Conservation (phyloP, 1,140 invertebrate genomes). For the Scaptomyza montana region DNA sequence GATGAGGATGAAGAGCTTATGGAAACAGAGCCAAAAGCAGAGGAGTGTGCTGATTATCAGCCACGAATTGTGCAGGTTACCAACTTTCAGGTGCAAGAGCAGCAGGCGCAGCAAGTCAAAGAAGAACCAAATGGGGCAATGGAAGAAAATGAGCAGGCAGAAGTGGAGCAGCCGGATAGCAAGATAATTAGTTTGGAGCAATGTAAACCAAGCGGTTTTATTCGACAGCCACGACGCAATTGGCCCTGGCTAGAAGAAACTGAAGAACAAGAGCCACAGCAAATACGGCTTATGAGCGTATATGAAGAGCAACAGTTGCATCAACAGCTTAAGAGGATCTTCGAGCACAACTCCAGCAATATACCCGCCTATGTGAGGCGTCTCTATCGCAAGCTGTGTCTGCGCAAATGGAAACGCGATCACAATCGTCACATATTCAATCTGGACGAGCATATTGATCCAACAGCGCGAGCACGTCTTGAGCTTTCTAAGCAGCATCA, state of each 20-base stretch:
- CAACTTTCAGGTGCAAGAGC: conserved; percentile 66
- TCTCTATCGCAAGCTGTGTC: conserved; percentile 86
- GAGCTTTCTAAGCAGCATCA: conserved; percentile 55
- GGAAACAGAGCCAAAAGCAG: conserved; percentile 16
- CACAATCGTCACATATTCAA: conserved; percentile 86
- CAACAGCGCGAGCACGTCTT: conserved; percentile 27
- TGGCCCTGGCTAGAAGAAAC: conserved; percentile 74
- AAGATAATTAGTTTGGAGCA: conserved; percentile 19
- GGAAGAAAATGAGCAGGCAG: conserved; percentile 38
- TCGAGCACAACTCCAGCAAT: conserved; percentile 34
- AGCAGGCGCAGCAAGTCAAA: conserved; percentile 35
- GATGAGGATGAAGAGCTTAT: conserved; percentile 39
- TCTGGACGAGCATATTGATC: conserved; percentile 84
- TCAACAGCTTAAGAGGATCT: conserved; percentile 81
- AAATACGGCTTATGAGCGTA: conserved; percentile 84
- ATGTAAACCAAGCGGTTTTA: conserved; percentile 75
- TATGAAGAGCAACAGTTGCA: conserved; percentile 86
- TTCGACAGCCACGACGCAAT: conserved; percentile 56
- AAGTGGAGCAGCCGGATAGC: neutral
- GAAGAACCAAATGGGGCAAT: conserved; percentile 42
- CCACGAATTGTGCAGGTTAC: conserved; percentile 79
- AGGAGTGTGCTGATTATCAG: conserved; percentile 40
- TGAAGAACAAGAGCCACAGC: conserved; percentile 6
- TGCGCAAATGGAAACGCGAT: conserved; percentile 87
- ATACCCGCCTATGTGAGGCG: conserved; percentile 84